Base-by-base conservation (phyloP, 2,888 invertebrate species). In the Amphimallon solstitiale region DNA sequence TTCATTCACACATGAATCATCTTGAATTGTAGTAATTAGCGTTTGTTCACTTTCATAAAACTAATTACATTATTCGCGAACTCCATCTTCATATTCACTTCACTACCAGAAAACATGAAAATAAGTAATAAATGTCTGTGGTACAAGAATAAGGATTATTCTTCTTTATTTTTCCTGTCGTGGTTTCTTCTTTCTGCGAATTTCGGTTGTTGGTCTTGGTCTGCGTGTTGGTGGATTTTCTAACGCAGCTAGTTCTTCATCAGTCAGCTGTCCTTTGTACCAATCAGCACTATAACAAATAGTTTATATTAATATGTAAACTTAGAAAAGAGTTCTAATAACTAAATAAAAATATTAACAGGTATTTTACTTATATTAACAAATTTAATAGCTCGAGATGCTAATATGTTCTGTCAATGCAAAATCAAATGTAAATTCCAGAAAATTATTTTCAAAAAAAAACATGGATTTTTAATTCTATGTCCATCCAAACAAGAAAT, bases 251-350 rank as follows among this genome's bases (percentile, higher is more conserved):
- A 94, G 81, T 79, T 94, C 89, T 40, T 89, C 90, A 69, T 93
- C 94, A 6, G 92, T 93, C 75, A 94, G 82, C 71, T 91, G 89
- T 43, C 88, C 94, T 79, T 94, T 93, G 84, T 95, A 95, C 94
- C 94, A 95, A 77, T 94, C 94, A 73, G 89, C 90, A 81, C 94
- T 94, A 82, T n/a, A 86, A 62, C 9, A 60, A 38, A 23, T 37
- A 1, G 21, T 49, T 63, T 43, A 43, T 14, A 3, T 43, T 43
- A 7, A 7, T 43, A 17, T 43, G 1, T 51, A 10, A 19, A 2
- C 5, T 21, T 21, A 12, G 1, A 14, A 38, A 43, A 35, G 9
- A 35, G 7, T 40, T 56, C 14, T 7, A 34, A 43, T 15, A 10
- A 9, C 2, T 43, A 1, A 10, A 6, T 14, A 15, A 15, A 5